Evolutionary conservation across 2,797 vertebrate genomes (phyloP).

Genomic region (Sebastes aleutianus): DNA sequence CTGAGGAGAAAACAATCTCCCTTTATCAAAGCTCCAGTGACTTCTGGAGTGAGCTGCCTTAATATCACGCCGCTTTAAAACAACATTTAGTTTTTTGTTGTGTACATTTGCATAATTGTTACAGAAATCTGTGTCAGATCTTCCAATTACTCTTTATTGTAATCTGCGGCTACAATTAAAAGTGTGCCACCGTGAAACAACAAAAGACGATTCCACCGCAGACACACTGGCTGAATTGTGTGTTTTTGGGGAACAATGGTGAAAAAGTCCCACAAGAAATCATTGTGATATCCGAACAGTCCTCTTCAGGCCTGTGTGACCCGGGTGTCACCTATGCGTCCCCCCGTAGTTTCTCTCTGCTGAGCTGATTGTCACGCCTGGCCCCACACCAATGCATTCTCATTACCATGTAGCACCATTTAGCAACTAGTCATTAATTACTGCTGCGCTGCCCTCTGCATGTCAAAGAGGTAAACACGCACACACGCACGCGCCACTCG

Average conservation of each 20-base stretch:
- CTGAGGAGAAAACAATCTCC: conserved; percentile 20
- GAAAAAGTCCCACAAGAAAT: conserved; percentile 9
- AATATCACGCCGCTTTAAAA: conserved; percentile 22
- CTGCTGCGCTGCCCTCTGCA: conserved; percentile 68
- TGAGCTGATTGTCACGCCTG: conserved; percentile 67
- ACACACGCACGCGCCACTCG: neutral
- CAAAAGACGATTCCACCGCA: neutral
- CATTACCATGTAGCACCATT: conserved; percentile 79
- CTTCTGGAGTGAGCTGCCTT: neutral
- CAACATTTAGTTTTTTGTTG: conserved; percentile 9
- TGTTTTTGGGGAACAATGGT: conserved; percentile 17
- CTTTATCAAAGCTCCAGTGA: conserved; percentile 36
- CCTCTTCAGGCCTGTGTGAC: conserved; percentile 1
- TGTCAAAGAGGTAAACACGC: conserved; percentile 66
- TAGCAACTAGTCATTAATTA: conserved; percentile 84
- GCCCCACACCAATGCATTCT: conserved; percentile 69
- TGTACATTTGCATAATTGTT: conserved; percentile 12
- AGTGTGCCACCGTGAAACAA: neutral
- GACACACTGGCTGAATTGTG: conserved; percentile 1
- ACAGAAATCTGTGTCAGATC: conserved; percentile 9
- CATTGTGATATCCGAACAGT: neutral
- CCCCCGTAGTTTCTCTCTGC: conserved; percentile 22
- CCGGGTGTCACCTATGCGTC: conserved; percentile 18
- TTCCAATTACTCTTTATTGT: conserved; percentile 14
- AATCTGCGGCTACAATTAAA: conserved; percentile 29